Evolutionary conservation across 1,140 invertebrate genomes (phyloP).

Genomic region (Procambarus clarkii): DNA sequence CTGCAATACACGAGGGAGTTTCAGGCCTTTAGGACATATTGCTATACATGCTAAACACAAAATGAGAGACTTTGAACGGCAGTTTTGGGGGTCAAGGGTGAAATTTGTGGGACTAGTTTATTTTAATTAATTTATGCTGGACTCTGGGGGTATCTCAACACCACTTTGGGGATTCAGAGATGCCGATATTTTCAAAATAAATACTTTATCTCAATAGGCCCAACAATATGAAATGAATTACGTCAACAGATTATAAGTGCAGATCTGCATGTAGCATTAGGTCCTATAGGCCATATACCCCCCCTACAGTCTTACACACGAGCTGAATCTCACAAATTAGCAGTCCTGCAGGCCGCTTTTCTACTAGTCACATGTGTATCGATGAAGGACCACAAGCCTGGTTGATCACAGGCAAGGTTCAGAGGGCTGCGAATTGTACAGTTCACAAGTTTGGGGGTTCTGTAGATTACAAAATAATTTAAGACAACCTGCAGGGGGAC

Average conservation of each 20-base stretch:
- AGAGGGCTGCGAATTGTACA: too few relatives aligned
- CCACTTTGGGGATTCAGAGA: not conserved
- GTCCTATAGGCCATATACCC: not conserved
- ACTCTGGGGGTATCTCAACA: not conserved
- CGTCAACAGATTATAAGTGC: not conserved
- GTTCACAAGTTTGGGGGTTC: not conserved
- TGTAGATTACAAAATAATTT: not conserved
- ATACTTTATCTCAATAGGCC: not conserved
- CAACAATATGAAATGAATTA: not conserved
- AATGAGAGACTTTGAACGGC: not conserved
- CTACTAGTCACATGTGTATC: not conserved
- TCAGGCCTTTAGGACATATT: not conserved
- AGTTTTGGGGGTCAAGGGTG: not conserved
- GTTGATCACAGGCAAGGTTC: not conserved
- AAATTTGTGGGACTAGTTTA: not conserved
- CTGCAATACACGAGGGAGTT: not conserved
- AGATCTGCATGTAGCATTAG: not conserved
- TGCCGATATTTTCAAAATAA: not conserved
- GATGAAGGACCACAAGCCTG: not conserved
- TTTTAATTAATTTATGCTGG: not conserved
- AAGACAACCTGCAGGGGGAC: not conserved
- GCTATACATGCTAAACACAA: too few relatives aligned
- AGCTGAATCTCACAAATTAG: too few relatives aligned
- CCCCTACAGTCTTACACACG: too few relatives aligned
- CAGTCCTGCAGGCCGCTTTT: too few relatives aligned